These are phyloP conservation scores for Sitobion miscanthi DNA, from an alignment of 1,140 invertebrate genomes.

Conservation along the genomic window DNA sequence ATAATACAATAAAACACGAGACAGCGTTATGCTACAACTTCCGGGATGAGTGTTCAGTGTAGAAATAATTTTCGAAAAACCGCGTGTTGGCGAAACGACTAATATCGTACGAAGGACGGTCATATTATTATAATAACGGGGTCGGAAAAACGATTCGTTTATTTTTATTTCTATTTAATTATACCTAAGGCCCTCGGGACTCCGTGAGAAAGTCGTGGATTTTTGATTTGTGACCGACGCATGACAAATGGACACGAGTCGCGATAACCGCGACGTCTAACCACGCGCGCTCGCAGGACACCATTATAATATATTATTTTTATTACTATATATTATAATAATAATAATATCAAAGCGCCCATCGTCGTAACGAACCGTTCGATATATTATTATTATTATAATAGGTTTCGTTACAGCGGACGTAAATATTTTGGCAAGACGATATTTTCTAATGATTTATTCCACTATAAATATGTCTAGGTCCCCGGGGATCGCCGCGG, in stretches of 20 bases:
- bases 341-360: not conserved
- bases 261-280: conserved; percentile 15
- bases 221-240: conserved; percentile 20
- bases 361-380: conserved; percentile 9
- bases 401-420: conserved; percentile 42
- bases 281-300: not conserved
- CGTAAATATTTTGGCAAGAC: conserved; percentile 51
- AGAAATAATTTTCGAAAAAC: not conserved
- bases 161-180: conserved; percentile 47
- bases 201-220: conserved; percentile 33
- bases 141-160: not conserved
- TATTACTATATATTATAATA: not conserved
- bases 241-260: conserved; percentile 49
- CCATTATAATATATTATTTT: not conserved
- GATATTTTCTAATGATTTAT: conserved; percentile 40
- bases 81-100: not conserved
- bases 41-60: not conserved
- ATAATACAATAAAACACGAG: not conserved
- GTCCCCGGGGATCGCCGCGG: not conserved
- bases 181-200: not conserved
- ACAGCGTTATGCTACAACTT: not conserved
- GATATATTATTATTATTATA: not conserved
- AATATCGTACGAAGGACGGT: not conserved
- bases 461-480: conserved; percentile 46
- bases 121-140: not conserved